Evolutionary conservation across 2,797 vertebrate species (phyloP).

Genomic region (Lemur catta): DNA sequence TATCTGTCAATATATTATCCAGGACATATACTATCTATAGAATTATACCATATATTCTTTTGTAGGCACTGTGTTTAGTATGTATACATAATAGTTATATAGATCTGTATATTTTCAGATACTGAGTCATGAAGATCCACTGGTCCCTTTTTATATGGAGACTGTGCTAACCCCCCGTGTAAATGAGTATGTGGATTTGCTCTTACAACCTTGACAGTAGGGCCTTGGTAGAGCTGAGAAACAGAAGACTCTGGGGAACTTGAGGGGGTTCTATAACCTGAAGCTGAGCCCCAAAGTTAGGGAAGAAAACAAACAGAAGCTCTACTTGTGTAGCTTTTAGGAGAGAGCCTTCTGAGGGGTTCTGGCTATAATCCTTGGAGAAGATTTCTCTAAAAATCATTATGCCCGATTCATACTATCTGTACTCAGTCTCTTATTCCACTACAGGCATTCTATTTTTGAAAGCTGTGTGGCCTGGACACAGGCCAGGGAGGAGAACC

Average conservation of each 20-base stretch:
- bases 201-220: not conserved
- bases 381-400: not conserved
- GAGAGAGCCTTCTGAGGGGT: not conserved
- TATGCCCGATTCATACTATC: fast-evolving
- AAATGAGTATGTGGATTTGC: not conserved
- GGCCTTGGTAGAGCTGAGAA: not conserved
- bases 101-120: not conserved
- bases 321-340: not conserved
- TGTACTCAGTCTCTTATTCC: not conserved
- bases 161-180: not conserved
- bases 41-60: not conserved
- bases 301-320: not conserved
- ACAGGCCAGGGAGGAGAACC: not conserved
- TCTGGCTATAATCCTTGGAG: not conserved
- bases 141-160: not conserved
- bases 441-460: not conserved
- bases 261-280: not conserved
- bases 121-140: not conserved
- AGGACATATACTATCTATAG: not conserved
- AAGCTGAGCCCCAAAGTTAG: not conserved
- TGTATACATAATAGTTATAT: not conserved
- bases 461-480: not conserved
- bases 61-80: not conserved
- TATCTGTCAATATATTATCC: not conserved
- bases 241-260: not conserved